Conservation (phyloP, 1,140 invertebrate genomes). For the Amphibalanus amphitrite region DNA sequence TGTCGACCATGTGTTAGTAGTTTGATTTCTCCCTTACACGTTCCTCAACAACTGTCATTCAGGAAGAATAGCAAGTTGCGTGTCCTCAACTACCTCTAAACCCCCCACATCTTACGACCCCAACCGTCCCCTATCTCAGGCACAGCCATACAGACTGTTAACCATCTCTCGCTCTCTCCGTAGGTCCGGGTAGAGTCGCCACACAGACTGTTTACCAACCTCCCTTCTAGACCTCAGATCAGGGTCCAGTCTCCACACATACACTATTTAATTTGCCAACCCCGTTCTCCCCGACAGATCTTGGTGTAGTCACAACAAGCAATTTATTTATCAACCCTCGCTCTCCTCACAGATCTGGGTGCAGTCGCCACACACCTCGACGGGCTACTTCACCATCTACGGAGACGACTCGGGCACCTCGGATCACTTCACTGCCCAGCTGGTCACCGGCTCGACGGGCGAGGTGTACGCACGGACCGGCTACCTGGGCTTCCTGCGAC, state of each 20-base stretch:
- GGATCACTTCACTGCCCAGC: conserved; percentile 88
- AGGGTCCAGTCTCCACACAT: too few relatives aligned
- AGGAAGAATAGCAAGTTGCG: too few relatives aligned
- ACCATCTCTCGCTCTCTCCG: not conserved
- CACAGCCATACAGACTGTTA: too few relatives aligned
- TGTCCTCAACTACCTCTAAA: not conserved
- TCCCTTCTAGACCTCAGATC: too few relatives aligned
- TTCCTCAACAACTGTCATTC: too few relatives aligned
- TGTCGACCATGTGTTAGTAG: not conserved
- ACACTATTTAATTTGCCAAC: not conserved
- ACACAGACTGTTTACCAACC: too few relatives aligned
- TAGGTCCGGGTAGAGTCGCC: too few relatives aligned
- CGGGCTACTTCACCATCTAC: conserved; percentile 94
- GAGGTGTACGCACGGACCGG: conserved; percentile 95
- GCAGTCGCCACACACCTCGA: conserved; percentile 86
- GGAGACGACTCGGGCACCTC: conserved; percentile 54
- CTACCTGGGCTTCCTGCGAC: conserved; percentile 87
- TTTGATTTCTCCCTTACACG: not conserved
- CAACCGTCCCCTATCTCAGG: not conserved
- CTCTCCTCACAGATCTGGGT: conserved; percentile 40
- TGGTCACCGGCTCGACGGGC: conserved; percentile 88
- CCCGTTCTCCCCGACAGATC: not conserved
- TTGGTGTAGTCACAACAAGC: too few relatives aligned
- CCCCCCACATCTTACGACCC: too few relatives aligned
- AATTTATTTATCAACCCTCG: too few relatives aligned